Evolutionary conservation across 1,140 invertebrate genomes (phyloP).

Genomic region (Scaptomyza graminum): DNA sequence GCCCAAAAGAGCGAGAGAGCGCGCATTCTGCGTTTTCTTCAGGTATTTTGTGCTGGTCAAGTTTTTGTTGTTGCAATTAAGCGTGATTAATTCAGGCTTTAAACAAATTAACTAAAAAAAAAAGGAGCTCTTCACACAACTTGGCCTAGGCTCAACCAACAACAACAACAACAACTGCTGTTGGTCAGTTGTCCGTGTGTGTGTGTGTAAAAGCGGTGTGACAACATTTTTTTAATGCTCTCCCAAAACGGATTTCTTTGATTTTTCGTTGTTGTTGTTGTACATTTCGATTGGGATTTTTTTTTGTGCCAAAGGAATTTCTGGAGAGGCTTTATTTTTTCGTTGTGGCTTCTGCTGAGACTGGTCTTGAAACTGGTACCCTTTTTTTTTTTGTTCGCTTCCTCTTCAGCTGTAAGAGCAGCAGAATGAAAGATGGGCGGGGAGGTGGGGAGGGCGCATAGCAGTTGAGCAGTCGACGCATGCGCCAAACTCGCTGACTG

Average conservation of each 20-base stretch:
- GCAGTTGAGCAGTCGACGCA: constrained; percentile 69
- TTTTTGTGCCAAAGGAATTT: constrained; percentile 70
- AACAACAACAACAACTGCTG: constrained; percentile 9
- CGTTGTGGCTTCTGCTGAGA: constrained; percentile 66
- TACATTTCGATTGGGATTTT: constrained; percentile 12
- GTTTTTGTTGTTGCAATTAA: constrained; percentile 71
- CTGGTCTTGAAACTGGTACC: constrained; percentile 79
- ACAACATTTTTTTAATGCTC: constrained; percentile 66
- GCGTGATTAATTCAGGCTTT: constrained; percentile 80
- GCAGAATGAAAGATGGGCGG: not conserved
- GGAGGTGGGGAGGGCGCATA: no score
- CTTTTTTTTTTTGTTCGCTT: constrained; percentile 47
- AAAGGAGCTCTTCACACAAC: constrained; percentile 51
- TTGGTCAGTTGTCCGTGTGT: constrained; percentile 24
- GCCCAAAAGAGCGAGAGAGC: not conserved
- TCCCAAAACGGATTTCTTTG: constrained; percentile 55
- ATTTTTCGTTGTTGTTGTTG: constrained; percentile 12
- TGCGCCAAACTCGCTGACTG: constrained; percentile 67
- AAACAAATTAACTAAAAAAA: constrained; percentile 76
- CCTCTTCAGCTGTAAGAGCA: not conserved
- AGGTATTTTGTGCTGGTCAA: constrained; percentile 41
- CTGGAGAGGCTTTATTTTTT: constrained; percentile 61
- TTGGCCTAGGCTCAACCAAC: constrained; percentile 38
- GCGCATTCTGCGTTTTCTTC: not conserved
- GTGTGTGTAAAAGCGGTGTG: constrained; percentile 69